phyloP scores from a whole-genome alignment of 2,888 invertebrate genomes.

The Mystacides longicornis region DNA sequence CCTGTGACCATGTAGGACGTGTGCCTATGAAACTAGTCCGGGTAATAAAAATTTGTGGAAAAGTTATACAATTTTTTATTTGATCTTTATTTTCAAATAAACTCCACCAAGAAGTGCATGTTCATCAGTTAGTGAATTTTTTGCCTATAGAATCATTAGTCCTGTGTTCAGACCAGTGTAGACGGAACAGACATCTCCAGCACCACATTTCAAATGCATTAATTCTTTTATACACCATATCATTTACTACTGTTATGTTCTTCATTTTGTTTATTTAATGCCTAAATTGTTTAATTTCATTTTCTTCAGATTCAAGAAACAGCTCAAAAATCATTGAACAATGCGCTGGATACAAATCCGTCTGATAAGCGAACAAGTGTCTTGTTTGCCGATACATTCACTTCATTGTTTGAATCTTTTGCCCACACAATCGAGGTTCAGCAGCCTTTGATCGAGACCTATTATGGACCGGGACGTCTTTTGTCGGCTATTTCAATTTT shows the following conservation, averaged over 20 bases:
- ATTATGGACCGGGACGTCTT: slow-evolving; percentile 75
- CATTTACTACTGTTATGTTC: not conserved
- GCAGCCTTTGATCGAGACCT: slow-evolving; percentile 82
- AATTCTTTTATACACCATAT: no score
- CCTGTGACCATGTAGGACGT: no score
- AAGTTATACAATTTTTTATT: no score
- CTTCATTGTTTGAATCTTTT: slow-evolving; percentile 76
- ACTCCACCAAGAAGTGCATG: no score
- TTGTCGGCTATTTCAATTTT: slow-evolving; percentile 63
- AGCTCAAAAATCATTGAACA: slow-evolving; percentile 63
- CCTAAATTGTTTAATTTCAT: not conserved
- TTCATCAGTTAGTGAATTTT: no score
- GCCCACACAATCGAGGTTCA: slow-evolving; percentile 79
- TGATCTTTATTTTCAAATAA: no score
- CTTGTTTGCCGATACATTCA: slow-evolving; percentile 79
- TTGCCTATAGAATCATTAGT: no score
- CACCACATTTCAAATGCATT: no score
- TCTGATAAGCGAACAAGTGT: slow-evolving; percentile 67
- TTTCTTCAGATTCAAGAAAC: slow-evolving; percentile 50
- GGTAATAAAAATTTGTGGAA: no score
- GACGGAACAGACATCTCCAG: no score
- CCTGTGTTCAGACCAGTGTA: no score
- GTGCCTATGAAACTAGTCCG: no score
- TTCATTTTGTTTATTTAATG: not conserved
- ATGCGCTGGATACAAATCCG: slow-evolving; percentile 55